These are phyloP conservation scores for Globodera rostochiensis DNA, from an alignment of 1,140 invertebrate genomes.

Conservation along the genomic window DNA sequence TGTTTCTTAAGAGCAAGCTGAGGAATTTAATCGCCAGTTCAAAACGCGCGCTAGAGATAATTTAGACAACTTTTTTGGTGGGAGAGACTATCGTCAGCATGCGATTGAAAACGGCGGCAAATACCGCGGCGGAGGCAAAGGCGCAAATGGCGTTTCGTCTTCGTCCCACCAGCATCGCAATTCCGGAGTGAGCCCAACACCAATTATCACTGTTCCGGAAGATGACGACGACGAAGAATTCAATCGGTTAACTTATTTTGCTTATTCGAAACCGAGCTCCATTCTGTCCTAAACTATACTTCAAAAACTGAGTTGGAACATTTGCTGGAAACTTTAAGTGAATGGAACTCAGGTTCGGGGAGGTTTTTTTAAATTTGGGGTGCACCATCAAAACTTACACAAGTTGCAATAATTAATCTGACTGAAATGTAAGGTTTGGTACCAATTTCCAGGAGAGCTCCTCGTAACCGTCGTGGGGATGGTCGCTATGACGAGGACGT, in stretches of 20 bases:
- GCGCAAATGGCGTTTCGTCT: not conserved
- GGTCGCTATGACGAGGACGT: conserved; percentile 22
- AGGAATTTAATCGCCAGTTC: conserved; percentile 58
- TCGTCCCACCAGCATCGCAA: conserved; percentile 11
- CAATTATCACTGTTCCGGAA: conserved; percentile 52
- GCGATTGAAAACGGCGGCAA: conserved; percentile 45
- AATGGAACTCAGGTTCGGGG: not conserved
- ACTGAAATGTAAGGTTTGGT: not conserved
- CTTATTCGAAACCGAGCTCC: not conserved
- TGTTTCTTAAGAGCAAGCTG: conserved; percentile 56
- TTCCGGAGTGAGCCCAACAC: conserved; percentile 19
- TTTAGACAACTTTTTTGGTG: conserved; percentile 28
- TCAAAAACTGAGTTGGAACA: no score
- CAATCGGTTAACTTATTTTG: conserved; percentile 2
- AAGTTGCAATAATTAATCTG: not conserved
- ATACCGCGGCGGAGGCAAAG: not conserved
- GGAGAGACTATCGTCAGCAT: conserved; percentile 7
- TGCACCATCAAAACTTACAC: no score
- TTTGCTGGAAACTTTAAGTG: no score
- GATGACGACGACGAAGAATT: conserved; percentile 51
- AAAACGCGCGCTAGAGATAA: conserved; percentile 49
- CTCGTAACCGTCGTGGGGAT: not conserved
- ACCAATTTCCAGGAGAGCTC: not conserved
- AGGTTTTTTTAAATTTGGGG: no score
- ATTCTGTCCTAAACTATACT: not conserved